Conservation (phyloP, 1,140 invertebrate species). For the Musca vetustissima region DNA sequence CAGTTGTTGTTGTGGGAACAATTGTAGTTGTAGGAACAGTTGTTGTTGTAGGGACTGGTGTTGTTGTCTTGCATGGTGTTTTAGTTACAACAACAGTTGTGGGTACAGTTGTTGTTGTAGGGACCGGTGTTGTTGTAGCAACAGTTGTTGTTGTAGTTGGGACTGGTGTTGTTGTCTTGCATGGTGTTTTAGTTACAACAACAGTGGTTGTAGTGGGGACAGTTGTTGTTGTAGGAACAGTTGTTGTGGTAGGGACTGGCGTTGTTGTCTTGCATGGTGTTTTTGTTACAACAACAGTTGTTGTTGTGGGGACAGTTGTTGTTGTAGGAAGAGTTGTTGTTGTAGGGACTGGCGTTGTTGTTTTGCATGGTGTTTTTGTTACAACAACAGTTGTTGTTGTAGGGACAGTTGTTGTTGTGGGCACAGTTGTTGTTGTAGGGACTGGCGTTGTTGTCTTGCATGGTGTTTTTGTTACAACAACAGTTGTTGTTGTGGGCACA, state of each 20-base stretch:
- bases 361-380: too few species aligned
- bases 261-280: slow-evolving; percentile 25
- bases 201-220: not conserved
- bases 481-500: not conserved
- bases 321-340: slow-evolving; percentile 17
- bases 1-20: too few species aligned
- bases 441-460: not conserved
- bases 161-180: slow-evolving; percentile 25
- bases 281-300: not conserved
- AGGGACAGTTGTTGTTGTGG: not conserved
- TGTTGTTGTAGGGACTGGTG: slow-evolving; percentile 9
- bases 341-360: not conserved
- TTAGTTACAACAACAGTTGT: slow-evolving; percentile 24
- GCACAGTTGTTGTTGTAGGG: not conserved
- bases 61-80: too few species aligned
- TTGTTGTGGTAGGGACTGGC: slow-evolving; percentile 14
- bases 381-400: too few species aligned
- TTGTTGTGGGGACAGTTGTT: slow-evolving; percentile 21
- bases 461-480: not conserved
- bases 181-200: slow-evolving; percentile 15
- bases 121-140: slow-evolving; percentile 10
- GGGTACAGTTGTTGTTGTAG: slow-evolving; percentile 12
- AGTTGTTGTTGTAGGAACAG: slow-evolving; percentile 2
- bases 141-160: slow-evolving; percentile 1
- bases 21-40: slow-evolving; percentile 26